A percentile compares a stretch with the other conserved stretches of the same genome.
phyloP scores from a whole-genome alignment of 92 coral and sea anemone genomes.

The Epizoanthus stellaris region DNA sequence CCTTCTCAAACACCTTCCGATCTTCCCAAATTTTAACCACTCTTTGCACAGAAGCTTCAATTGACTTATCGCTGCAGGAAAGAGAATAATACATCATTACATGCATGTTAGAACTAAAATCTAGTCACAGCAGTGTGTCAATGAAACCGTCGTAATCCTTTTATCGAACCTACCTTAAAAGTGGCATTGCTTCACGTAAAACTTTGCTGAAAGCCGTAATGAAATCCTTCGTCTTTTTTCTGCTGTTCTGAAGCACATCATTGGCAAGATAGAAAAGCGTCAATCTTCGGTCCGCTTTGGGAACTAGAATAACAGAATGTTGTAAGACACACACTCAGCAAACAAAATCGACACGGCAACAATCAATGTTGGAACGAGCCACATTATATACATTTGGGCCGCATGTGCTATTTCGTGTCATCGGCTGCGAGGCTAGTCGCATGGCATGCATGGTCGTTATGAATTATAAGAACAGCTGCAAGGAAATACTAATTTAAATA shows the following conservation, averaged over 20 bases:
- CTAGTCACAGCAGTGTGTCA: neutral
- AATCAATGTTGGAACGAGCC: neutral
- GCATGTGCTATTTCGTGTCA: neutral
- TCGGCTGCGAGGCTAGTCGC: slow-evolving; percentile 25
- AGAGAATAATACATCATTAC: too few species aligned
- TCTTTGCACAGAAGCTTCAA: slow-evolving; percentile 79
- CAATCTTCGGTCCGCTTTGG: slow-evolving; percentile 91
- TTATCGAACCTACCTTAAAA: slow-evolving; percentile 70
- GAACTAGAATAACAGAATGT: slow-evolving; percentile 43
- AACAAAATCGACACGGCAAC: neutral
- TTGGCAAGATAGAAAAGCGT: slow-evolving; percentile 89
- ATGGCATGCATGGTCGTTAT: neutral
- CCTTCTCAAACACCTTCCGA: slow-evolving; percentile 87
- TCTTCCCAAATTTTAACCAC: slow-evolving; percentile 98
- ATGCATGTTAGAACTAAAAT: neutral
- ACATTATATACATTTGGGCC: neutral
- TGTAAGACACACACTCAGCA: neutral
- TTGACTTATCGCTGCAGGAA: slow-evolving; percentile 76
- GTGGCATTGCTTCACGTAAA: slow-evolving; percentile 77
- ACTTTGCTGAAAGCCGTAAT: slow-evolving; percentile 82
- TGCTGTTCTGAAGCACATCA: slow-evolving; percentile 97
- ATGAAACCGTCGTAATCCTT: neutral
- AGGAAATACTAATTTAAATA: neutral
- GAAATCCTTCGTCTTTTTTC: slow-evolving; percentile 96
- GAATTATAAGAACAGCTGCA: slow-evolving; percentile 10